Percentiles rank a stretch among this genome's conserved stretches.
These are phyloP conservation scores for Spermophilus dauricus DNA, from an alignment of 2,113 vertebrate genomes.

Conservation along the genomic window DNA sequence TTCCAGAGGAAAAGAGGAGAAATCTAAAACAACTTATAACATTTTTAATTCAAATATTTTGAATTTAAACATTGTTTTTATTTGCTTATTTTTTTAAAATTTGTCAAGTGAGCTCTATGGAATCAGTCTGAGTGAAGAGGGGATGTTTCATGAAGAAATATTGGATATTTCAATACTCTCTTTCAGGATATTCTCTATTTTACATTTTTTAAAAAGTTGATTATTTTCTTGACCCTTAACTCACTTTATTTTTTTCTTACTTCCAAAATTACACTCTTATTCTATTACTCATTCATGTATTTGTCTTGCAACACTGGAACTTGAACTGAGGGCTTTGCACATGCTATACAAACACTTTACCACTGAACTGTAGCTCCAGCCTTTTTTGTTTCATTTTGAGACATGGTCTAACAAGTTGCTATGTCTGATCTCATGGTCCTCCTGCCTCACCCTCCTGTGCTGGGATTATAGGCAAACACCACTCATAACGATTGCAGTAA, in stretches of 20 bases:
- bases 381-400: background rate
- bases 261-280: background rate
- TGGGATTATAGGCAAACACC: background rate
- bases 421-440: background rate
- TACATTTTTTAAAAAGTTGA: background rate
- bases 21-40: background rate
- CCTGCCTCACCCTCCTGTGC: background rate
- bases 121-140: background rate
- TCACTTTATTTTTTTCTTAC: background rate
- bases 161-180: background rate
- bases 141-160: background rate
- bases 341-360: background rate
- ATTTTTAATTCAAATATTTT: constrained; percentile 14
- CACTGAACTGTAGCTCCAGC: background rate
- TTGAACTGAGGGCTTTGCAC: background rate
- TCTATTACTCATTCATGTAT: background rate
- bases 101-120: background rate
- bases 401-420: background rate
- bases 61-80: background rate
- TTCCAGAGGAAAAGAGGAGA: background rate
- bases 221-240: background rate
- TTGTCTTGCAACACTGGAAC: background rate
- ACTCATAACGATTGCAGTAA: background rate
- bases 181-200: background rate
- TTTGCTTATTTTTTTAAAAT: background rate